Evolutionary conservation across 2,888 invertebrate species (phyloP).

Genomic region (Sarcophaga carnaria): DNA sequence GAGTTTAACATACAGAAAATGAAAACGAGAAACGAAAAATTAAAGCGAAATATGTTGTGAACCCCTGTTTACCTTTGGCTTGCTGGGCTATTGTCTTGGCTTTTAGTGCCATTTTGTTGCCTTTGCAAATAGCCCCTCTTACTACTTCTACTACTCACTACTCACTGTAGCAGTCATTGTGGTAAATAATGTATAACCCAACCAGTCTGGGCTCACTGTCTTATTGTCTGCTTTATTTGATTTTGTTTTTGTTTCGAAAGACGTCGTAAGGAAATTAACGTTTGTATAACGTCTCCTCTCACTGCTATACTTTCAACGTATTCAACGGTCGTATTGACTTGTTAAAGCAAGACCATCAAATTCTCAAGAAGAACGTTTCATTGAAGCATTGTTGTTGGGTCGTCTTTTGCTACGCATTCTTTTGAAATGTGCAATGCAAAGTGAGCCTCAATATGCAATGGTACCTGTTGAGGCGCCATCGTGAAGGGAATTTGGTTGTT

Average conservation of each 20-base stretch:
- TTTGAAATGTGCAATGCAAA: too few relatives aligned
- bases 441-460: not conserved
- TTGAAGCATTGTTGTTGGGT: not conserved
- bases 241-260: constrained; percentile 37
- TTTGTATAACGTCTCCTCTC: constrained; percentile 11
- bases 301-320: not conserved
- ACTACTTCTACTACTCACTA: not conserved
- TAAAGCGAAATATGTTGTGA: constrained; percentile 57
- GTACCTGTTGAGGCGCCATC: constrained; percentile 60
- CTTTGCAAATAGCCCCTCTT: not conserved
- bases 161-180: not conserved
- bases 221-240: constrained; percentile 18
- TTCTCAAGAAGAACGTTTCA: constrained; percentile 24
- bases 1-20: constrained; percentile 51
- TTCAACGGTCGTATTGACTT: not conserved
- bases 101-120: constrained; percentile 44
- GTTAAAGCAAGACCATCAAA: constrained; percentile 2
- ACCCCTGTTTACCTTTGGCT: constrained; percentile 65
- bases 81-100: constrained; percentile 57
- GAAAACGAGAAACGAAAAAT: not conserved
- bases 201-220: constrained; percentile 44
- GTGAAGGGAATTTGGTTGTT: not conserved
- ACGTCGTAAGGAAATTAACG: constrained; percentile 66
- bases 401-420: too few relatives aligned
- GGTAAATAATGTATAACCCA: not conserved